These are phyloP conservation scores for Tokudaia muenninki DNA, from an alignment of 2,797 vertebrate species.

Conservation along the genomic window DNA sequence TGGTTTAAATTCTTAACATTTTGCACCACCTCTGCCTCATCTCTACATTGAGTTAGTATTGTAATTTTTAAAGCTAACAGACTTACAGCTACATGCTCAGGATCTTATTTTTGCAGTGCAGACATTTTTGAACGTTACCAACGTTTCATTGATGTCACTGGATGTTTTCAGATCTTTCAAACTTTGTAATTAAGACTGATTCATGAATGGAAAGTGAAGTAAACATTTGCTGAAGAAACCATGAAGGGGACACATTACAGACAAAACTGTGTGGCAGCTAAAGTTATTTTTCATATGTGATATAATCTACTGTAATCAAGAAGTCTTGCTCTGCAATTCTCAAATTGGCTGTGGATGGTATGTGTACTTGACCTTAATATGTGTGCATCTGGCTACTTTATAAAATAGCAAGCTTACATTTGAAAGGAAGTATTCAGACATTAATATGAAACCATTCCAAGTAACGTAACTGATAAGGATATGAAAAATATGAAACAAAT, in stretches of 20 bases:
- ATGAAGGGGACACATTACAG: background rate
- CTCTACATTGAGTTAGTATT: background rate
- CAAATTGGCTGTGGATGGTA: background rate
- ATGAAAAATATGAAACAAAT: background rate
- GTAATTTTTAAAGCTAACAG: background rate
- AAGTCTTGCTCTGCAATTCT: background rate
- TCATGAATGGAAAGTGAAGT: background rate
- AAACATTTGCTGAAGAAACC: background rate
- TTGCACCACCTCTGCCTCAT: background rate
- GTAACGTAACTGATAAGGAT: background rate
- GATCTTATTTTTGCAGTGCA: background rate
- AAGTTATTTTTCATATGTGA: background rate
- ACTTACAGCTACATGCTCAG: background rate
- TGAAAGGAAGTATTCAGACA: background rate
- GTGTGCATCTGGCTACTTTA: background rate
- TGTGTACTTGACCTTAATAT: background rate
- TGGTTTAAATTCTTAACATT: background rate
- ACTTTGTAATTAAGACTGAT: conserved; percentile 8
- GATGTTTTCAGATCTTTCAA: background rate
- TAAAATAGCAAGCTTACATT: background rate
- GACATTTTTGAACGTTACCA: background rate
- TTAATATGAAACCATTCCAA: background rate
- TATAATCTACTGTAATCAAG: background rate
- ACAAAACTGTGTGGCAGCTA: background rate
- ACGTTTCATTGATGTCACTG: background rate